Percentiles rank a stretch among this genome's conserved stretches.
Conservation (phyloP, 2,888 invertebrate genomes). For the Ceraclea dissimilis region DNA sequence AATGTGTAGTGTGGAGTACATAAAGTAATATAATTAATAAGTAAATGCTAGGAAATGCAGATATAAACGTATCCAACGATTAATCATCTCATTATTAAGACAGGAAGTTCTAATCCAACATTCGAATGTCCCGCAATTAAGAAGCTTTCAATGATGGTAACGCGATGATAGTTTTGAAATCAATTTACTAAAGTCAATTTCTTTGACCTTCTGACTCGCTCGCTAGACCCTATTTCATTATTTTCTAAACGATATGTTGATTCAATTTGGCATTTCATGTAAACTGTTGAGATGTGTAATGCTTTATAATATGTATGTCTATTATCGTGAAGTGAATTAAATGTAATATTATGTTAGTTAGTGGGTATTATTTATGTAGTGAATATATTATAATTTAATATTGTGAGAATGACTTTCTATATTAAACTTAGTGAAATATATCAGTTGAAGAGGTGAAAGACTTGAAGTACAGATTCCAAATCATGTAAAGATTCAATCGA, state of each 20-base stretch:
- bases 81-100: neutral
- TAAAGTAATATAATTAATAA: too few species aligned
- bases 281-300: neutral
- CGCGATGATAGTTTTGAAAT: neutral
- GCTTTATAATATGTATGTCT: neutral
- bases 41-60: too few species aligned
- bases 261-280: constrained; percentile 1
- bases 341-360: neutral
- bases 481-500: constrained; percentile 10
- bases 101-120: neutral
- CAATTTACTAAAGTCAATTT: neutral
- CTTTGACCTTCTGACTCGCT: neutral
- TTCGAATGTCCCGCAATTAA: neutral
- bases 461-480: constrained; percentile 8
- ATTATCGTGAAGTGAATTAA: neutral
- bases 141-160: neutral
- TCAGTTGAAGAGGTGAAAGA: neutral
- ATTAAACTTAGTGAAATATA: neutral
- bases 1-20: too few species aligned
- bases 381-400: neutral
- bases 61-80: neutral
- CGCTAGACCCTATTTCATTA: neutral
- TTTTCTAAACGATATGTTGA: neutral
- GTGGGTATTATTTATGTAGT: neutral
- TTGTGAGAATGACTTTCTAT: neutral